Evolutionary conservation across 1,140 invertebrate species (phyloP).

Genomic region (Drosophila prosaltans): DNA sequence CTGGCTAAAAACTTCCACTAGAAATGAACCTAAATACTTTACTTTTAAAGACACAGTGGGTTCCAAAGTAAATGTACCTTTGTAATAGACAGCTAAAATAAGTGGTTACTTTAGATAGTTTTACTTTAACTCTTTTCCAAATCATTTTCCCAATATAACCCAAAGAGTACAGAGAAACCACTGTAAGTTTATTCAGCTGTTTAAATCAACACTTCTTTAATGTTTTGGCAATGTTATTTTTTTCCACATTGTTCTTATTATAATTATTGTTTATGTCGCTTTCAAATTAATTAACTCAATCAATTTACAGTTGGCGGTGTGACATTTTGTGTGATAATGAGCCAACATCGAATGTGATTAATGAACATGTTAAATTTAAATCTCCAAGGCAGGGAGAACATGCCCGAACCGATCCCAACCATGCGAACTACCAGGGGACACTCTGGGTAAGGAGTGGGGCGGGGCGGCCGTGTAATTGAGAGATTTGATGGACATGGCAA

Average conservation of each 20-base stretch:
- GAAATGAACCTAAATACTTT: too few species aligned
- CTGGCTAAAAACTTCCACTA: too few species aligned
- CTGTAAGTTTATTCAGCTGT: constrained; percentile 17
- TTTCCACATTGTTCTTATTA: constrained; percentile 40
- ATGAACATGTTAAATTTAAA: constrained; percentile 59
- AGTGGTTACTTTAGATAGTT: too few species aligned
- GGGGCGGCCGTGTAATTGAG: not conserved
- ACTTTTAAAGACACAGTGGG: too few species aligned
- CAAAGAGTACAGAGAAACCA: not conserved
- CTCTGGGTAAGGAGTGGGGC: not conserved
- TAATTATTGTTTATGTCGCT: constrained; percentile 9
- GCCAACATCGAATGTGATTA: constrained; percentile 69
- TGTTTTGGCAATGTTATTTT: constrained; percentile 10
- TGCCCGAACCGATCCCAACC: not conserved
- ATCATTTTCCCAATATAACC: too few species aligned
- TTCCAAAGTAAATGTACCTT: too few species aligned
- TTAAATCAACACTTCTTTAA: constrained; percentile 6
- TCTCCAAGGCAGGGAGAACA: constrained; percentile 26
- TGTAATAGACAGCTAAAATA: too few species aligned
- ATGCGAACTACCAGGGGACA: not conserved
- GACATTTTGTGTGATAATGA: constrained; percentile 73
- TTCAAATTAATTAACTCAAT: constrained; percentile 66
- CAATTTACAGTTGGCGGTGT: constrained; percentile 63
- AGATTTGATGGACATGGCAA: constrained; percentile 47
- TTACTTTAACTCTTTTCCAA: too few species aligned